Base-by-base conservation (phyloP, 2,888 invertebrate genomes). In the Cremastobaeus sp. region DNA sequence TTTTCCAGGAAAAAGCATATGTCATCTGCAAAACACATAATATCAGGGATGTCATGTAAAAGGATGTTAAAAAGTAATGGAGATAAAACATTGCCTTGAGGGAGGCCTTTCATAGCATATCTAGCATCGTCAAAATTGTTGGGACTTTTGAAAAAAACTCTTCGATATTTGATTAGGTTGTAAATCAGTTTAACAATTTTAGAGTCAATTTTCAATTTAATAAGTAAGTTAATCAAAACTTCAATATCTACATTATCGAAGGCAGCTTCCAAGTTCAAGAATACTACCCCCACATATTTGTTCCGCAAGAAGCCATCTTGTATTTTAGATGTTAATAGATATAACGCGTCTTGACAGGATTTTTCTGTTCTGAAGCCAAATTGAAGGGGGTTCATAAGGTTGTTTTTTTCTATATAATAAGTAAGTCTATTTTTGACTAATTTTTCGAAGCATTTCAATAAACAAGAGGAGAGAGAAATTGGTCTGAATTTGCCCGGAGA, bases 211-310 rank as follows among this genome's bases (percentile, higher is more conserved):
- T 50, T 34, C 6, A 50, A 3, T 1, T 34, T 4, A 14, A 50
- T 35, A 5, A 50, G 11, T 0, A 21, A 11, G 6, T 50, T 3
- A 6, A 20, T 35, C 12, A 50, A 9, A 20, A 12, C 20, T 1
- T 32, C 32, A 11, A 43, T 43, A 30, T 47, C 11, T 6, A 50
- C 50, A 17, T 32, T 50, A 35, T 50, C 50, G 21, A 50, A 50
- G 1, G 50, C 50, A 2, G 35, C 12, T 20, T 35, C 17, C 1
- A 50, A 21, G 6, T 50, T 35, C 6, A 50, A n/a, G 15, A 50
- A 50, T 1, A 50, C 14, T 6, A 17, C 50, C 1, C 50, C 50
- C 17, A 6, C 12, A 39, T 25, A 35, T 21, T 15, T 3, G 1
- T 17, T 14, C 15, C 4, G 9, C 6, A 17, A 9, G 18, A 18